Conservation (phyloP, 2,888 invertebrate species). For the Napeogenes sylphis region DNA sequence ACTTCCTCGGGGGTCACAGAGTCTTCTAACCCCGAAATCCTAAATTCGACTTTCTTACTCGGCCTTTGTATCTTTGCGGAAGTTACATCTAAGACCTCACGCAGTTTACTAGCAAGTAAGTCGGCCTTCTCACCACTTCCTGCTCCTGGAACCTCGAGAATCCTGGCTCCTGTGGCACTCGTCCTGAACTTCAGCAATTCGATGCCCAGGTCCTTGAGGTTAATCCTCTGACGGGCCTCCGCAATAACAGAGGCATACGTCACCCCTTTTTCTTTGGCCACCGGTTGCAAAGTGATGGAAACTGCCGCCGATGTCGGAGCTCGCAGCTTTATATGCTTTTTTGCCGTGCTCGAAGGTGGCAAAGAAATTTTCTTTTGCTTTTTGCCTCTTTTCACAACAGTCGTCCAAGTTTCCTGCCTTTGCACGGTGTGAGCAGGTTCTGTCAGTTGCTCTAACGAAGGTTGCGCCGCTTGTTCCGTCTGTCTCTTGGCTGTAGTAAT, state of each 20-base stretch:
- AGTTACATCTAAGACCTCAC: too few relatives aligned
- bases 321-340: too few relatives aligned
- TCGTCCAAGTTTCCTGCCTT: too few relatives aligned
- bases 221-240: neutral
- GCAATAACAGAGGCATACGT: neutral
- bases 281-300: neutral
- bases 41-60: slow-evolving; percentile 15
- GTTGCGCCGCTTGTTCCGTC: too few relatives aligned
- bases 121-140: neutral
- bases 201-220: neutral
- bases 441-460: too few relatives aligned
- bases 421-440: too few relatives aligned
- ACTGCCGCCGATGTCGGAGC: neutral
- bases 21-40: slow-evolving; percentile 29
- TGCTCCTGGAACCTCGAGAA: neutral
- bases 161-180: neutral
- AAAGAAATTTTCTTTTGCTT: too few relatives aligned
- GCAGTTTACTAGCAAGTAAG: neutral
- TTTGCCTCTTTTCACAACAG: too few relatives aligned
- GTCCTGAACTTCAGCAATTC: neutral
- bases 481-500: too few relatives aligned
- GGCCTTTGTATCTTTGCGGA: too few relatives aligned
- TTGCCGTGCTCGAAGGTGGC: too few relatives aligned
- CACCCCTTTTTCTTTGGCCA: neutral
- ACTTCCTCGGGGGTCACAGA: too few relatives aligned